Base-by-base conservation (phyloP, 2,888 invertebrate genomes). In the Vesta saturnalis region DNA sequence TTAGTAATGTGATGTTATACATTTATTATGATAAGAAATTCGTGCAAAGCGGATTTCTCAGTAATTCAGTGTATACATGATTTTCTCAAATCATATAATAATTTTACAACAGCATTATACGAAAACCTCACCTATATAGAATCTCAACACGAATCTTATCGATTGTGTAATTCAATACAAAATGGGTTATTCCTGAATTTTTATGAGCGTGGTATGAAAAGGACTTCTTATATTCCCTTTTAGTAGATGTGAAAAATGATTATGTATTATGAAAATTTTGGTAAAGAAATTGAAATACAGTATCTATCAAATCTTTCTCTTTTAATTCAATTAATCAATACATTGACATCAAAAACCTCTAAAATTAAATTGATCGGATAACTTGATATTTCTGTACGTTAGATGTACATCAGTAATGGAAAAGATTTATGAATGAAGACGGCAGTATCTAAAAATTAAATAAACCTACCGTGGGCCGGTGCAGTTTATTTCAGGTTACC, bases 91-190 rank as follows among this genome's bases (percentile, higher is more conserved):
- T n/a, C 39, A n/a, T 39, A 39, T 39, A 39, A 39, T 39, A 39
- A 39, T 39, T 39, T 39, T 39, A 39, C 39, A 39, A 39, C 39
- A 39, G n/a, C 8, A 39, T 39, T 39, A n/a, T 12, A 39, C 39
- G 39, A 39, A 39, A 39, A n/a, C 39, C n/a, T 39, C 39, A 3
- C 39, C 39, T n/a, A 39, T 39, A 39, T 39, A 39, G 39, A 39
- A 39, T 39, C 39, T 39, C 39, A 39, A 39, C 39, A 39, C 39
- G n/a, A 39, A n/a, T 39, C 39, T n/a, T 39, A 39, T 39, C 39
- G 39, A 39, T 8, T 39, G 8, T n/a, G 39, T n/a, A n/a, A 39
- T 39, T 39, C 39, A 39, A 39, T 39, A 39, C 39, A 39, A 39
- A n/a, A n/a, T 39, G 39, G 39, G 39, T 39, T 39, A 39, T 39